Evolutionary conservation across 2,888 invertebrate species (phyloP), one percentile per base, ranked within the genome.

Genomic region (Phlogophora meticulosa): DNA sequence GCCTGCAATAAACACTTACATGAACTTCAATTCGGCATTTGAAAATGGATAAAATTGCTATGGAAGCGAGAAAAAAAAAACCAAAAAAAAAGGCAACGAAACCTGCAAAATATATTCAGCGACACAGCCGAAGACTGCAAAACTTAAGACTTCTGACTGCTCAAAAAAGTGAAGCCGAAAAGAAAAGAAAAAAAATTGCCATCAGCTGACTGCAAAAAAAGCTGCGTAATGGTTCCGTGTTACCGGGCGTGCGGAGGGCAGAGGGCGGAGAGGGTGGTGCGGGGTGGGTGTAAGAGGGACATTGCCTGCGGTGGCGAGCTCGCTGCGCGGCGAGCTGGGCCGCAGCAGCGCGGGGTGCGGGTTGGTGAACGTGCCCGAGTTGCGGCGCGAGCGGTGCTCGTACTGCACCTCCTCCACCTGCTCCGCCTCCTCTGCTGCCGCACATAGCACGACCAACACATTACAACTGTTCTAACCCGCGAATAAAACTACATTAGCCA

Each of bases 251-350:
- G 68, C 36, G 20, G 4, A 22, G 22, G n/a, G 10, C 13, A 38
- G 13, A 17, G 17, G 1, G 60, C 3, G 59, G n/a, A n/a, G 58
- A 48, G 48, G 63, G 42, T 24, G 20, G 34, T 40, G 51, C 34
- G 34, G 38, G 43, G 56, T 13, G n/a, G 55, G 55, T 70, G 58
- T 69, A 76, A 22, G 17, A 36, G 13, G 36, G 49, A 32, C 45
- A 71, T 59, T 93, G 94, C 95, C 94, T 94, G 95, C 94, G 70
- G 95, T 94, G 83, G 92, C 95, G 87, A 95, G 94, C 87, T 95
- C 95, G 80, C 91, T 83, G 86, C 88, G 93, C 83, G 95, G 95
- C 84, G 93, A 90, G 55, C 93, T 86, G 75, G 93, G 88, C 51
- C 86, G 88, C 83, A 93, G 89, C 76, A 95, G 90, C 83, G 93